phyloP scores from a whole-genome alignment of 2,888 invertebrate genomes.

The Diarsia mendica region DNA sequence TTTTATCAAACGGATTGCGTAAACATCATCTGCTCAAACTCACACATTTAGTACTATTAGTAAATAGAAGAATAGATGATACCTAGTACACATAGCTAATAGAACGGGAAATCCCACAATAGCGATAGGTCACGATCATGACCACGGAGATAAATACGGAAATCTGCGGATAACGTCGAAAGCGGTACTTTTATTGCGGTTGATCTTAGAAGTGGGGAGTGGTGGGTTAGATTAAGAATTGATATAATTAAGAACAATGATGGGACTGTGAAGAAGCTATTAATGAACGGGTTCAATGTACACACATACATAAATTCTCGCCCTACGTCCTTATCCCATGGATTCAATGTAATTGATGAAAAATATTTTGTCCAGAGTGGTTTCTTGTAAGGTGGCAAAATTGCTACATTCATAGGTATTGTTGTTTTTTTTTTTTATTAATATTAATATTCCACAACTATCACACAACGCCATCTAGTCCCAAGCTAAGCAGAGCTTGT shows the following conservation, averaged over 20 bases:
- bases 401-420: background rate
- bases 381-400: background rate
- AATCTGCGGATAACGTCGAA: slow-evolving; percentile 1
- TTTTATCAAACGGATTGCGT: slow-evolving; percentile 5
- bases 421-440: no score
- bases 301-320: no score
- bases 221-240: background rate
- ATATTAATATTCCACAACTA: no score
- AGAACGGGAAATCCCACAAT: slow-evolving; percentile 49
- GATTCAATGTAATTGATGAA: slow-evolving; percentile 7
- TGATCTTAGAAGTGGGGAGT: background rate
- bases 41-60: background rate
- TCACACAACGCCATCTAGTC: no score
- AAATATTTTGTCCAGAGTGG: background rate
- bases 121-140: slow-evolving; percentile 37
- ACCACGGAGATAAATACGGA: slow-evolving; percentile 25
- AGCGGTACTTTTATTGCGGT: slow-evolving; percentile 12
- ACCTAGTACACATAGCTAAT: background rate
- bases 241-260: background rate
- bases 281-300: background rate
- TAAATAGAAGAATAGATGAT: slow-evolving; percentile 6
- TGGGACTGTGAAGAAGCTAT: background rate
- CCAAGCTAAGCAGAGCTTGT: no score
- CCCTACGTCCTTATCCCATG: no score
- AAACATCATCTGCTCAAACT: background rate